Percentiles rank a stretch among this genome's conserved stretches.
Evolutionary conservation across 2,888 invertebrate species (phyloP).

Genomic region (Phengaris arion): DNA sequence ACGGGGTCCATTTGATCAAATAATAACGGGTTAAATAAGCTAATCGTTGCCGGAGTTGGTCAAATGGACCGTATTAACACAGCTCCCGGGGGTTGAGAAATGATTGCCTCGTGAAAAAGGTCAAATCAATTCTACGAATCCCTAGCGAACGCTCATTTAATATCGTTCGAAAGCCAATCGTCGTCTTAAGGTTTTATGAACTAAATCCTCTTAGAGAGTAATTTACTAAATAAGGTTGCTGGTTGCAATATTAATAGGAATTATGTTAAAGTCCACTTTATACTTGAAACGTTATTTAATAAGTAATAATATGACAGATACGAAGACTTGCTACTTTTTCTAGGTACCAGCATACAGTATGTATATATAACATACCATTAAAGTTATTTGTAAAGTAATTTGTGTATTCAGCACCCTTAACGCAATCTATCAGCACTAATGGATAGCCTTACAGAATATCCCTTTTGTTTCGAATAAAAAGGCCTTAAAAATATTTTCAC

Average conservation of each 20-base stretch:
- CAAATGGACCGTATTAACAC: slow-evolving; percentile 34
- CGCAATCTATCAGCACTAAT: background rate
- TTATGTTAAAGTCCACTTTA: background rate
- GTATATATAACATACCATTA: background rate
- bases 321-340: no score
- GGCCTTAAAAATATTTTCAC: background rate
- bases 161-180: slow-evolving; percentile 17
- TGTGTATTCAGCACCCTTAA: background rate
- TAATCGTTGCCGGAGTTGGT: background rate
- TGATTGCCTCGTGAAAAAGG: slow-evolving; percentile 39
- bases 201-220: slow-evolving; percentile 19
- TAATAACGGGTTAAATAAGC: slow-evolving; percentile 5
- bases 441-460: background rate
- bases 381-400: slow-evolving; percentile 4
- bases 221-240: slow-evolving; percentile 10
- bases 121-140: slow-evolving; percentile 35
- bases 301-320: no score
- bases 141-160: slow-evolving; percentile 19
- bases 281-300: no score
- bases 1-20: slow-evolving; percentile 10
- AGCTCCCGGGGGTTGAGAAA: slow-evolving; percentile 31
- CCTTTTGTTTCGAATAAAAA: background rate
- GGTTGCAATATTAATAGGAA: background rate
- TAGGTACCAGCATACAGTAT: background rate
- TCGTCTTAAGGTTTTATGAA: slow-evolving; percentile 7